Base-by-base conservation (phyloP, 2,113 vertebrate genomes). In the Tautogolabrus adspersus region DNA sequence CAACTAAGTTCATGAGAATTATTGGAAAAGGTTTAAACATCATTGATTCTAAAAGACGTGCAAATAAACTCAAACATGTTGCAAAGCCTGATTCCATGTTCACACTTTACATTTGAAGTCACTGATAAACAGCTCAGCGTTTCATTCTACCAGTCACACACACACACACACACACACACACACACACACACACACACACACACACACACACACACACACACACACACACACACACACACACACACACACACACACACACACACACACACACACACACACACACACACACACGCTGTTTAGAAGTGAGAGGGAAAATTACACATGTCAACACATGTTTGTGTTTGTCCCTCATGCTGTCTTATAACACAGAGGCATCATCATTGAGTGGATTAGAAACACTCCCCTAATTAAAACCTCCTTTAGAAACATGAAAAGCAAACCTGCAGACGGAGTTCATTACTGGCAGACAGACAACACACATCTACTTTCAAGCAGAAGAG, bases 381-480 rank as follows among this genome's bases (percentile, higher is more conserved):
- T 10, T 51, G 51, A 66, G 40, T 66, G 34, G 73, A 75, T 62
- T 57, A 71, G 62, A 73, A 82, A 78, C 44, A 49, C 26, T 84
- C 64, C 16, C 11, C 61, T 58, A 23, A 77, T 79, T 64, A 81
- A 10, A 80, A 37, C 44, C 71, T 72, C 66, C 26, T 47, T 21
- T 52, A 58, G 52, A 79, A 57, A 72, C 23, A 62, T 58, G 55
- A 84, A 75, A 72, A 84, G 40, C 42, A 22, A 77, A 82, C 51
- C 47, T 66, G 23, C n/a, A 85, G 82, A 90, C 75, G 75, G 60
- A 71, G 72, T 6, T 84, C 70, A 89, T 89, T 73, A 83, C 6
- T 66, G 60, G 58, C 70, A 76, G 74, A 75, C 67, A 73, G 83
- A 85, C 69, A 88, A 85, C 69, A 88, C 79, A 88, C 71, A 76